Base-by-base conservation (phyloP, 2,797 vertebrate genomes). In the Melanotaenia maccullochi region DNA sequence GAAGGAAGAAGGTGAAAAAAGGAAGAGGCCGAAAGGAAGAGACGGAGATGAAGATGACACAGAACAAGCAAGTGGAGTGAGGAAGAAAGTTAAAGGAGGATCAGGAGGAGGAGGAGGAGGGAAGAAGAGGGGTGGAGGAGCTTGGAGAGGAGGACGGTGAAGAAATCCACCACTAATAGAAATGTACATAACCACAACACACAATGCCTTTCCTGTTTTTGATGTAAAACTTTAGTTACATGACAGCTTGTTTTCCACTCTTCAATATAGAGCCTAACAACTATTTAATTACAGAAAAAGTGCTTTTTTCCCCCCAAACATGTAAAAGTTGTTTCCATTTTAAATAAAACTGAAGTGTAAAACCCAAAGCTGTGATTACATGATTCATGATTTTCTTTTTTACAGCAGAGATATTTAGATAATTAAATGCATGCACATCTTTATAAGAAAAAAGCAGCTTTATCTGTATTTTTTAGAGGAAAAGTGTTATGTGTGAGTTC, bases 1-100 rank as follows among this genome's bases (percentile, higher is more conserved):
- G 89, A 94, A 96, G 76, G 97, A 99, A 78, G 95, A 97, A 9
- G 95, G 94, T 6, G 97, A 97, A 58, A 98, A 97, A 84, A 96
- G 90, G 93, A 99, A 96, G 51, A 93, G 96, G 9, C 83, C 92
- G 0, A 91, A 84, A 73, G 91, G 94, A n/a, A 92, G 92, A 5
- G 90, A 90, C 0, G 94, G 93, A 88, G 93, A 91, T 0, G 68
- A 83, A 0, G 94, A 95, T 1, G 94, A 95, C 60, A 91, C 90
- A 0, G 94, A 95, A 36, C 93, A 95, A 76, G 89, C 93, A 0
- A 94, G 89, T 0, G 94, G 94, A 1, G 94, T 95, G 68, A 92
- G 94, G 84, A 95, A 94, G 75, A 95, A 93, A 86, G 92, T 95
- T 35, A 94, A 58, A 84, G 93, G 95, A 51, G 94, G 93, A 57